These are phyloP conservation scores for Drosophila rufa DNA, from an alignment of 1,140 invertebrate genomes.

Conservation along the genomic window DNA sequence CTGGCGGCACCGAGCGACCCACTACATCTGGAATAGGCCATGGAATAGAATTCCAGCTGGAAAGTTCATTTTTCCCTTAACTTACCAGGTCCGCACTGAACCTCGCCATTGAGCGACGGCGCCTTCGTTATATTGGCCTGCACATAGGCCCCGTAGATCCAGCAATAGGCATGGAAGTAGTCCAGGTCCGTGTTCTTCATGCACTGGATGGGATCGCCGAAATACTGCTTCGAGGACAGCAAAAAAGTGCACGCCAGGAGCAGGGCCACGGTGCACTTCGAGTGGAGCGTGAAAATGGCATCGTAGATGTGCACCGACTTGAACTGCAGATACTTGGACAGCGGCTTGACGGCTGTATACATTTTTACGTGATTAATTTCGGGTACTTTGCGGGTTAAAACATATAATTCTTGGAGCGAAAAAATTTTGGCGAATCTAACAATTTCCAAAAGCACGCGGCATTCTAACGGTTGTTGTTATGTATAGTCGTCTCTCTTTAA, in stretches of 20 bases:
- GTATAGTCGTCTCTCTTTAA: neutral
- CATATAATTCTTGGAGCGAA: neutral
- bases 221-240: conserved; percentile 90
- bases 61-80: neutral
- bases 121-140: conserved; percentile 85
- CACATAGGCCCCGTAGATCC: conserved; percentile 92
- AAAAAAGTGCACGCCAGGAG: conserved; percentile 89
- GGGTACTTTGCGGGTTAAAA: neutral
- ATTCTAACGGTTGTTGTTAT: conserved; percentile 56
- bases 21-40: conserved; percentile 27
- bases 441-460: conserved; percentile 56
- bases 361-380: conserved; percentile 37
- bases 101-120: conserved; percentile 37
- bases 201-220: conserved; percentile 90
- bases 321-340: conserved; percentile 86
- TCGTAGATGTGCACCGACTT: conserved; percentile 89
- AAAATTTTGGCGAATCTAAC: neutral
- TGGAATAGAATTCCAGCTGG: conserved; percentile 22
- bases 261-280: conserved; percentile 88
- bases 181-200: conserved; percentile 86
- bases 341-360: conserved; percentile 72
- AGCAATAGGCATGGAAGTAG: conserved; percentile 91
- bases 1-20: conserved; percentile 20
- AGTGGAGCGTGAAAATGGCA: conserved; percentile 89
- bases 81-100: conserved; percentile 29